Conservation (phyloP, 53 echinoderm and acorn worm genomes). For the Luidia sarsii region DNA sequence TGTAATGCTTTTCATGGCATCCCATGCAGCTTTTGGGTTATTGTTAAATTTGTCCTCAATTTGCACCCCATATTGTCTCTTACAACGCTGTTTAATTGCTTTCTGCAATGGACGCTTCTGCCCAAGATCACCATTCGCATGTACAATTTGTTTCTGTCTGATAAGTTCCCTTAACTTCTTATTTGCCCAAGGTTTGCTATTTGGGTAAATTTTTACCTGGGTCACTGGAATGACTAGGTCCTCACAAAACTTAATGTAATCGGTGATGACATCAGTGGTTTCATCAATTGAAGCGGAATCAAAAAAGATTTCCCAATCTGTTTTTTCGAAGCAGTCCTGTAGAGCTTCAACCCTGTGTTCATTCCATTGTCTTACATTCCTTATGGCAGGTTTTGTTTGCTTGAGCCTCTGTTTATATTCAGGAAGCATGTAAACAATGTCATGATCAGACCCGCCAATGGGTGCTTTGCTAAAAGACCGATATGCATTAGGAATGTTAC, state of each 20-base stretch:
- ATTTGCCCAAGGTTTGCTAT: constrained; percentile 54
- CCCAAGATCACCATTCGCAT: too few relatives aligned
- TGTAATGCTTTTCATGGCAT: not conserved
- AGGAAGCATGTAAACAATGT: constrained; percentile 11
- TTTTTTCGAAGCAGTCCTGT: constrained; percentile 10
- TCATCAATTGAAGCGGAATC: not conserved
- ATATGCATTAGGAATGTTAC: constrained; percentile 26
- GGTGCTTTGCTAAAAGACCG: constrained; percentile 12
- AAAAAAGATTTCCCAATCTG: constrained; percentile 35
- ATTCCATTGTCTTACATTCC: not conserved
- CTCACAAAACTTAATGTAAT: constrained; percentile 50
- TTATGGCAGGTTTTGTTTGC: constrained; percentile 17
- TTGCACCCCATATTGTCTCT: too few relatives aligned
- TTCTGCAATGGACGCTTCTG: too few relatives aligned
- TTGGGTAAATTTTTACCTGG: constrained; percentile 19
- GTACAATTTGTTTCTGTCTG: too few relatives aligned
- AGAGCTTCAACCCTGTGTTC: constrained; percentile 1
- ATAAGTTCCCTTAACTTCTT: too few relatives aligned
- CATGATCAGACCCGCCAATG: constrained; percentile 33
- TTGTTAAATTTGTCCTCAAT: too few relatives aligned
- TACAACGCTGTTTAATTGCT: too few relatives aligned
- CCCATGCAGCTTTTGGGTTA: too few relatives aligned
- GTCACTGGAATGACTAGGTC: constrained; percentile 5
- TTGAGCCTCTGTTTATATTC: constrained; percentile 43
- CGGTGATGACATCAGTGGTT: constrained; percentile 8